Evolutionary conservation across 2,888 invertebrate genomes (phyloP), one percentile per base, ranked within the genome.

Genomic region (Agelastica alni): DNA sequence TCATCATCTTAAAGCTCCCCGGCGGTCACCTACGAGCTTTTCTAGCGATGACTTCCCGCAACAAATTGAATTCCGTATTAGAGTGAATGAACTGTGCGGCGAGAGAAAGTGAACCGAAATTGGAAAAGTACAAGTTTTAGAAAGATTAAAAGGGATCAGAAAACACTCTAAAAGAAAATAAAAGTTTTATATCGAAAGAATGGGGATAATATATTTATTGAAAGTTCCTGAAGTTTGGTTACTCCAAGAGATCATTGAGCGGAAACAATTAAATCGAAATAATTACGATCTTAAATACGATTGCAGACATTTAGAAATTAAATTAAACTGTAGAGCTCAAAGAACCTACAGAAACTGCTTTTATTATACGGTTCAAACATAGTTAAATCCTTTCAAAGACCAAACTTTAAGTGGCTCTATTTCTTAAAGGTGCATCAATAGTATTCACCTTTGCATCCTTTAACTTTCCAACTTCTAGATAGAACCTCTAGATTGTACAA

Each of bases 1-100:
- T 52, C 56, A 53, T 61, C 59, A 56, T 61, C 55, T 59, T 59
- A 59, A 59, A 54, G 54, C 54, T 53, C 53, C 47, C 54, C 41
- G 53, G 58, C 41, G 53, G 57, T 63, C 62, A 60, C 56, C 59
- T 56, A 42, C 12, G 41, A 39, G 47, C 52, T 56, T 39, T 52
- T 52, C 36, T 31, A 46, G 32, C 22, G 45, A 39, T 26, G 34
- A 55, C 34, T 46, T 36, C 18, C 49, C 26, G 26, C 49, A 31
- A 36, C 43, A 51, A 51, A 51, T 51, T 51, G 30, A 45, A 55
- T 51, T 51, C n/a, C 30, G 45, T 39, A 39, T 39, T 45, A 46
- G 31, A 42, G n/a, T 10, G 43, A 51, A 44, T 44, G 37, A 13
- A 44, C 44, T 12, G 20, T 14, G n/a, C n/a, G 10, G 14, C 10